phyloP scores from a whole-genome alignment of 2,888 invertebrate species.

The Branchipolynoe longqiensis region DNA sequence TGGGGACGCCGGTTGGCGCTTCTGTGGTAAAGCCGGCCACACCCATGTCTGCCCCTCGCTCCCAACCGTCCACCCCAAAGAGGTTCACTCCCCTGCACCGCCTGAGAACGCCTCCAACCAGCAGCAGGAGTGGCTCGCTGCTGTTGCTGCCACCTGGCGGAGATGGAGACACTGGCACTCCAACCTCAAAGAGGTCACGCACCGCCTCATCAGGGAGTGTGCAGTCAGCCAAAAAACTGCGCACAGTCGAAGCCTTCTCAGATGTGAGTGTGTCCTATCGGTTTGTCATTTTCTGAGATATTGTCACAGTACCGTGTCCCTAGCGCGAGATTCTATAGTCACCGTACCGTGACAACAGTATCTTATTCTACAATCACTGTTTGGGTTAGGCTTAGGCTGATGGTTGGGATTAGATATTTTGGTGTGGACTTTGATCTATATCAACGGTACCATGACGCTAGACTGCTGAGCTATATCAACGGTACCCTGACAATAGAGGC shows the following conservation, averaged over 20 bases:
- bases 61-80: slow-evolving; percentile 24
- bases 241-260: not conserved
- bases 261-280: not conserved
- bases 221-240: slow-evolving; percentile 5
- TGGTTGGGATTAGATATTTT: no score
- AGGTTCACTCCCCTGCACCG: slow-evolving; percentile 9
- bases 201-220: not conserved
- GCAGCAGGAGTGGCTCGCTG: not conserved
- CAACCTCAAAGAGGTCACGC: slow-evolving; percentile 30
- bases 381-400: no score
- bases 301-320: no score
- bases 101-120: slow-evolving; percentile 22
- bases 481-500: no score
- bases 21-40: not conserved
- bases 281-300: no score
- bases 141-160: slow-evolving; percentile 20
- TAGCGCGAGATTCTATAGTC: no score
- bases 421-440: no score
- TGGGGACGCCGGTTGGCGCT: not conserved
- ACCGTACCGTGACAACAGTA: no score
- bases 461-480: no score
- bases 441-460: no score
- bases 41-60: slow-evolving; percentile 11
- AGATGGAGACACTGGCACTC: no score
- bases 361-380: no score